These are phyloP conservation scores for Zoanthus sociatus DNA, from an alignment of 92 coral and sea anemone genomes.

Conservation along the genomic window DNA sequence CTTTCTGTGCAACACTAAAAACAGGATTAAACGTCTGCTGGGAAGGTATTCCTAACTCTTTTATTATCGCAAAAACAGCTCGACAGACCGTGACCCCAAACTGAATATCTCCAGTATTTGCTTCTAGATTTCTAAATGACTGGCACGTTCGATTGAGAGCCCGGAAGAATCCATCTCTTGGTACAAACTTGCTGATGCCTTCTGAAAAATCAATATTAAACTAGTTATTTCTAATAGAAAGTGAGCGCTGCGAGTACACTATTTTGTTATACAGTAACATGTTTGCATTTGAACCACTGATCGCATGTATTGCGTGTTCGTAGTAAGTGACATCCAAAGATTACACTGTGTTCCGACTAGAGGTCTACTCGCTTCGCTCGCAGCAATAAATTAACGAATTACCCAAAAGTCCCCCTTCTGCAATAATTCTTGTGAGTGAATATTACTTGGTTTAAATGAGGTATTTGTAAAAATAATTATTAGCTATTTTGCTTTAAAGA, in stretches of 20 bases:
- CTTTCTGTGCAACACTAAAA: background rate
- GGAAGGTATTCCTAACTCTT: conserved; percentile 12
- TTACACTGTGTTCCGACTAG: no score
- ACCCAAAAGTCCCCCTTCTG: background rate
- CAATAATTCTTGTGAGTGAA: background rate
- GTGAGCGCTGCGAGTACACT: no score
- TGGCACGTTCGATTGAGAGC: conserved; percentile 41
- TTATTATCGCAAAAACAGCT: conserved; percentile 7
- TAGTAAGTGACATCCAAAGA: no score
- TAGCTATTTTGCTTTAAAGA: no score
- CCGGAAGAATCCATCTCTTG: conserved; percentile 40
- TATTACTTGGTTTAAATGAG: no score
- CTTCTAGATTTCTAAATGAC: background rate
- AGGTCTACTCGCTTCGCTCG: no score
- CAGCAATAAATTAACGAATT: background rate
- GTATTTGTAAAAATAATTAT: no score
- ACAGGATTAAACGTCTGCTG: background rate
- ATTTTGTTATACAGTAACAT: no score
- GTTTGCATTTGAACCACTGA: no score
- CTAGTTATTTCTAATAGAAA: no score
- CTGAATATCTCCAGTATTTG: background rate
- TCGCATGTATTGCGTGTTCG: no score
- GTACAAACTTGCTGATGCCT: conserved; percentile 12
- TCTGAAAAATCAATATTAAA: background rate
- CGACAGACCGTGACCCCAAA: conserved; percentile 20